Evolutionary conservation across 2,797 vertebrate genomes (phyloP).

Genomic region (Acomys russatus): DNA sequence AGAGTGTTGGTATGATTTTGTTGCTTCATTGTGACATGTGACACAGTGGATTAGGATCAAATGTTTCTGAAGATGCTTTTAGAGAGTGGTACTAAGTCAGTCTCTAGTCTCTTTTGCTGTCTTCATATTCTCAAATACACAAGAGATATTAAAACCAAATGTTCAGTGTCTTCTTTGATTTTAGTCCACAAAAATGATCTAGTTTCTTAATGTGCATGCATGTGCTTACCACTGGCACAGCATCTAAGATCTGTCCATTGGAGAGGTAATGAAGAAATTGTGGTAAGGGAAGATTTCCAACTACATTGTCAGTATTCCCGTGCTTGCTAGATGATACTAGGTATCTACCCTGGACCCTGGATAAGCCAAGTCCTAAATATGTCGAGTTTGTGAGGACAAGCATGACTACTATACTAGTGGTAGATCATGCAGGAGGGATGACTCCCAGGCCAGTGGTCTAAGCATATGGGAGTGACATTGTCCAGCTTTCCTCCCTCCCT

Average conservation of each 20-base stretch:
- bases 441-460: not conserved
- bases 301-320: not conserved
- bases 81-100: not conserved
- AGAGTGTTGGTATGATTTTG: not conserved
- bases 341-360: not conserved
- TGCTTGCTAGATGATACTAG: not conserved
- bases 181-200: not conserved
- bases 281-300: not conserved
- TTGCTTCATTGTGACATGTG: not conserved
- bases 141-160: not conserved
- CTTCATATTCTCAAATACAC: constrained; percentile 57
- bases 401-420: too few species aligned
- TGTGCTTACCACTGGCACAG: not conserved
- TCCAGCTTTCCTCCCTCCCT: not conserved
- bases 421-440: accelerated
- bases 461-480: not conserved
- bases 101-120: not conserved
- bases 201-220: not conserved
- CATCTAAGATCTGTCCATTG: not conserved
- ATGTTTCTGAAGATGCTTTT: constrained; percentile 12
- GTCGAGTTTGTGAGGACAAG: not conserved
- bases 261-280: not conserved
- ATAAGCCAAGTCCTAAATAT: not conserved
- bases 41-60: not conserved
- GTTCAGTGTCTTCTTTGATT: not conserved